Percentiles rank a stretch among this genome's conserved stretches.
phyloP scores from a whole-genome alignment of 2,113 vertebrate species.

The Phylloscopus trochiloides region DNA sequence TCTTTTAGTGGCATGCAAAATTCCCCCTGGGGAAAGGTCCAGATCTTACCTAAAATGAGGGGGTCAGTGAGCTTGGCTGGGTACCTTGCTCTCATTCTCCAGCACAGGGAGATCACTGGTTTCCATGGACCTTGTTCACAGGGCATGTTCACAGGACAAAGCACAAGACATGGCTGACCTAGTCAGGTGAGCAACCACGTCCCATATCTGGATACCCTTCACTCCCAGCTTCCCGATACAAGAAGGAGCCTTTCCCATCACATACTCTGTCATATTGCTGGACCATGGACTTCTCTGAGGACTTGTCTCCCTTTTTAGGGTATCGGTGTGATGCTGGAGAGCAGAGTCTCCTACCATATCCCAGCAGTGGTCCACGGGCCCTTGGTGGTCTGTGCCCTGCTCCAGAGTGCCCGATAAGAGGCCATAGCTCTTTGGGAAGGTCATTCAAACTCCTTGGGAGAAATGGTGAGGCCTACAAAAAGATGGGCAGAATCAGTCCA shows the following conservation, averaged over 20 bases:
- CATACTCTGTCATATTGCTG: fast-evolving
- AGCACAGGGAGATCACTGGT: neutral
- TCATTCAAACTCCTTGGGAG: neutral
- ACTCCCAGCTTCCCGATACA: neutral
- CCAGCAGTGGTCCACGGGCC: fast-evolving
- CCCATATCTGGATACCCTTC: neutral
- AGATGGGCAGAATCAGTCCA: neutral
- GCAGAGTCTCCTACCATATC: neutral
- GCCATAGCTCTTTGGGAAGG: neutral
- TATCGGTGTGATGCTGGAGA: neutral
- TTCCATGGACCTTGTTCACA: neutral
- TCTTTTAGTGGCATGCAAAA: neutral
- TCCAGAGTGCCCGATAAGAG: neutral
- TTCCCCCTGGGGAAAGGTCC: neutral
- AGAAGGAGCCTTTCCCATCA: neutral
- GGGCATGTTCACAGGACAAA: neutral
- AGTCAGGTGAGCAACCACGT: neutral
- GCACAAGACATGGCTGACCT: neutral
- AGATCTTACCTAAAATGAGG: neutral
- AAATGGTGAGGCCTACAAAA: neutral
- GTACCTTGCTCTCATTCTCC: neutral
- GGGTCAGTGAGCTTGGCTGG: neutral
- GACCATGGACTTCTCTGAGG: neutral
- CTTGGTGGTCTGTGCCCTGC: fast-evolving
- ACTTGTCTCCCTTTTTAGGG: neutral